Conservation (phyloP, 2,888 invertebrate species). For the Lucinisca nassula region DNA sequence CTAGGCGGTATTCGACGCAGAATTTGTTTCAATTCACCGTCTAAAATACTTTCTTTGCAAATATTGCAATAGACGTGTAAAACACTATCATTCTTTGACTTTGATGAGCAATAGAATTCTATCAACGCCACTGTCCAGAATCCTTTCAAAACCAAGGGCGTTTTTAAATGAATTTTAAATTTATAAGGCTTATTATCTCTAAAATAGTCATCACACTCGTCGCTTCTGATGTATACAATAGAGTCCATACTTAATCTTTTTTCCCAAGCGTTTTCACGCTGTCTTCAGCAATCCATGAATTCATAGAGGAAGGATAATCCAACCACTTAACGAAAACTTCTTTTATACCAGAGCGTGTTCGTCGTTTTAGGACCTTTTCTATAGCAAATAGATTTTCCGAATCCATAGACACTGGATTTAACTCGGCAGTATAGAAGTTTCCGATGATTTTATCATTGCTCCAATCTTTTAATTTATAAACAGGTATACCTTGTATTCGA, state of each 20-base stretch:
- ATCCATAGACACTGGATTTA: slow-evolving; percentile 12
- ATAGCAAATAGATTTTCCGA: background rate
- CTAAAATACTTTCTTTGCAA: background rate
- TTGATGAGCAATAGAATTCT: background rate
- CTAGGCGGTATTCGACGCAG: background rate
- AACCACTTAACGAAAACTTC: background rate
- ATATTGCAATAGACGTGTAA: too few relatives aligned
- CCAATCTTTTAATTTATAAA: background rate
- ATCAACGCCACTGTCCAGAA: background rate
- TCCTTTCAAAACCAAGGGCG: background rate
- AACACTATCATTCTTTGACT: background rate
- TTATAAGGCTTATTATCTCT: background rate
- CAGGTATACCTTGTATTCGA: background rate
- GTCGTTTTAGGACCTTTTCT: background rate
- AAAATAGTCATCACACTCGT: background rate
- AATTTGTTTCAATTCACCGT: background rate
- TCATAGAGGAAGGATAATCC: background rate
- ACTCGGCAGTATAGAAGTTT: slow-evolving; percentile 17
- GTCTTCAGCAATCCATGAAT: background rate
- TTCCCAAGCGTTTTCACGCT: background rate
- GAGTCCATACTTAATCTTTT: background rate
- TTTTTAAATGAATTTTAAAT: too few relatives aligned
- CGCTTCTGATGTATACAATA: background rate
- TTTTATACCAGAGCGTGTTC: background rate
- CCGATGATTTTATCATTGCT: slow-evolving; percentile 10